Evolutionary conservation across 1,140 invertebrate genomes (phyloP), one percentile per base, ranked within the genome.

Genomic region (Cotesia chilonis): DNA sequence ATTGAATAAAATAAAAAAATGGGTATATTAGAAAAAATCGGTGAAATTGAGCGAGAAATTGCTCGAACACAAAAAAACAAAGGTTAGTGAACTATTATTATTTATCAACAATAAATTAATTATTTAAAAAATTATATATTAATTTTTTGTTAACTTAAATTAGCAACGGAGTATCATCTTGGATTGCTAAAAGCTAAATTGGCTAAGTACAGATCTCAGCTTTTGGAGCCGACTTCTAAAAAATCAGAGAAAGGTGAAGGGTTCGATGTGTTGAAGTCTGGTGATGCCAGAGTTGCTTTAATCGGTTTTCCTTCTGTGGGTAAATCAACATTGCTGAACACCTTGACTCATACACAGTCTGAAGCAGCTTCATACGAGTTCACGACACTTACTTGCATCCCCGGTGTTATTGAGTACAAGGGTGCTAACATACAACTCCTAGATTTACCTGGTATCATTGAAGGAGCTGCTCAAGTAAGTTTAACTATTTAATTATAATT

Each of bases 231-330:
- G 0, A 89, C 94, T 28, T 28, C 28, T 0, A 99, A 99, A 85
- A 95, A 97, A 82, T 93, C 94, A 47, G 96, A 98, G 80, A 99
- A 98, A 85, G 98, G 98, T 12, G 98, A 99, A 89, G 98, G 98
- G 7, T 99, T 99, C 87, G 98, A 99, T 93, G 98, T 99, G 10
- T 90, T 99, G 76, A 99, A 99, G 88, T 98, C 96, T 79, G 98
- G 98, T 57, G 98, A 99, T 94, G 98, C 98, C 4, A 89, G 98
- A 83, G 96, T 99, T 12, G 98, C 98, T 14, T 88, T 99, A 4
- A 99, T 99, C 81, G 98, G 97, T 71, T 99, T 99, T 84, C 97
- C 98, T 12, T 97, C 95, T 52, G 96, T 98, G 52, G 96, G 96
- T 87, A 97, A 97, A 90, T 99, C 98, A 12, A 98, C 97, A 0